Evolutionary conservation across 2,113 vertebrate species (phyloP), one percentile per base, ranked within the genome.

Genomic region (Carassius auratus): DNA sequence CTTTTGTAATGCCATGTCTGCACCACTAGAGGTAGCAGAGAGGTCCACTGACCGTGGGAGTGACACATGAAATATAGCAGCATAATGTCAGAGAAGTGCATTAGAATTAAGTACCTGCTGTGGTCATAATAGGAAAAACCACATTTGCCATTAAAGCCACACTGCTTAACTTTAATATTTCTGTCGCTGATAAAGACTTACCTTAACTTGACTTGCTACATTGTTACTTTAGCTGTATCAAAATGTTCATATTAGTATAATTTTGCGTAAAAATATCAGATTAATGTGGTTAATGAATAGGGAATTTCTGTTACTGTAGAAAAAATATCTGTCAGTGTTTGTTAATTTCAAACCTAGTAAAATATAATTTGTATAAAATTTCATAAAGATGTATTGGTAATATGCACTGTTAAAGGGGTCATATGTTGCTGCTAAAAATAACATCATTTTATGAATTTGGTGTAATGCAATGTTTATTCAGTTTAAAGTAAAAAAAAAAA

Each of bases 51-150:
- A 9, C 26, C 57, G 71, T 87, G 36, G 59, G 64, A 33, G 52
- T 69, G 21, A 19, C 85, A 57, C 23, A 45, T 71, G 61, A 86
- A 88, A 84, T 86, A 86, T 84, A 21, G 62, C 76, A 62, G n/a
- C 13, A 26, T 74, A 23, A 81, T 80, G 78, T 88, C 78, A 76
- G 52, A 85, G 85, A 62, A 79, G 55, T 83, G 80, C 30, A 48
- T 83, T 59, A 74, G 55, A 83, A 86, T 79, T 21, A 86, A 83
- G 62, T 68, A 30, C 26, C 74, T 21, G n/a, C 80, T 79, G n/a
- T 86, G 84, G 66, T 61, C 13, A 48, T 15, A 19, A 74, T 74
- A 75, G 15, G 64, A 48, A 52, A 78, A 15, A 45, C 66, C 57
- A 84, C 13, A 38, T 57, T 55, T 55, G 33, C 82, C 17, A 79